Base-by-base conservation (phyloP, 1,140 invertebrate genomes). In the Lucilia sericata region DNA sequence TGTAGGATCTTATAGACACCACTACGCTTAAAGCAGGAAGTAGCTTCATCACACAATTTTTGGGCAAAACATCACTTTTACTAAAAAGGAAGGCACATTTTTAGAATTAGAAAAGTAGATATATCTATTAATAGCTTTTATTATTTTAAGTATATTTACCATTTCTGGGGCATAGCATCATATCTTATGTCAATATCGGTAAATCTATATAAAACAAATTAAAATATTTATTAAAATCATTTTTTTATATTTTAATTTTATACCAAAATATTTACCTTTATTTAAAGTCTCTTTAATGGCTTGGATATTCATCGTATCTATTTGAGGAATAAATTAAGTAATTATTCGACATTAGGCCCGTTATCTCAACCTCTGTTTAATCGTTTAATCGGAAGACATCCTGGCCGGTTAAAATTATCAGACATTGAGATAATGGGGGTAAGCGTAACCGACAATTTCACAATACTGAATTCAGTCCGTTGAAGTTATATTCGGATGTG, bases 1-100 rank as follows among this genome's bases (percentile, higher is more conserved):
- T 25, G 12, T 0, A 74, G 14, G 14, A 74, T 74, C 14, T 74
- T 74, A 34, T 74, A 74, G 21, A 74, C 25, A 2, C 74, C 74
- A 17, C 34, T 74, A 13, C 74, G 74, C 34, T 74, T 25, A 2
- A 30, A 34, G 25, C 74, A 74, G 9, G 74, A 21, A 2, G 74
- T 74, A 74, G 74, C 74, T 17, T 74, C 74, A 30, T 25, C 74
- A 34, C 74, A 34, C 74, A 74, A 9, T 74, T 74, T 10, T 14
- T 74, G 7, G 21, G 74, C 4, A 74, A 30, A 10, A 25, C 74
- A 13, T 74, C 34, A 8, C 3, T 74, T 74, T 74, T 21, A 74
- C 74, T 74, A 12, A 13, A 34, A 30, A 21, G 2, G 5, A 21
- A 10, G 65, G 14, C 8, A 21, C 1, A n/a, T 30, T 3, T 30